Conservation (phyloP, 1,140 invertebrate genomes). For the Atta texana region DNA sequence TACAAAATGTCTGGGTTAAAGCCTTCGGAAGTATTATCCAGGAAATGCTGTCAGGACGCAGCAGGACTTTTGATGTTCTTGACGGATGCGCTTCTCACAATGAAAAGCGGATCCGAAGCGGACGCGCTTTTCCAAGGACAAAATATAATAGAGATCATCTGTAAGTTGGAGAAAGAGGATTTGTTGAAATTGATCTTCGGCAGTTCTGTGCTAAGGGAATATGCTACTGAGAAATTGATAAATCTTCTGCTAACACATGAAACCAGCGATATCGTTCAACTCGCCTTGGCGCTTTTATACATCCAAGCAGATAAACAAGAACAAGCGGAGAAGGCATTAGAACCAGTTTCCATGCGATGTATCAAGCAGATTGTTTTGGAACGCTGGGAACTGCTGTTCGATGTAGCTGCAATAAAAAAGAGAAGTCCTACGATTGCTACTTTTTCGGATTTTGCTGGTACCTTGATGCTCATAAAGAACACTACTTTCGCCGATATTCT, state of each 20-base stretch:
- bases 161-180: constrained; percentile 83
- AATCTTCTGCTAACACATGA: constrained; percentile 81
- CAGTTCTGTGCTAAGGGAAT: constrained; percentile 87
- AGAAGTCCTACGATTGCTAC: constrained; percentile 81
- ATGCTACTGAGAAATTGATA: constrained; percentile 87
- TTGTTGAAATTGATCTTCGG: constrained; percentile 87
- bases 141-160: constrained; percentile 86
- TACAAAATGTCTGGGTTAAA: constrained; percentile 88
- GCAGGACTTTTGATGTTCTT: constrained; percentile 87
- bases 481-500: constrained; percentile 85
- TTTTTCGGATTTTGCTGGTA: constrained; percentile 87
- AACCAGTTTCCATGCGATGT: constrained; percentile 81
- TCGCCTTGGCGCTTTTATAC: constrained; percentile 86
- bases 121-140: constrained; percentile 85
- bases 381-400: constrained; percentile 87
- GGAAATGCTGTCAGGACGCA: constrained; percentile 80
- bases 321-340: constrained; percentile 84
- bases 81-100: constrained; percentile 83
- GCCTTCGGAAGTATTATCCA: constrained; percentile 85
- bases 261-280: constrained; percentile 79
- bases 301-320: constrained; percentile 86
- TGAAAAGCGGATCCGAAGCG: constrained; percentile 84
- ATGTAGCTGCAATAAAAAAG: constrained; percentile 82
- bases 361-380: constrained; percentile 82
- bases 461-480: constrained; percentile 86